Base-by-base conservation (phyloP, 2,888 invertebrate genomes). In the Amblyjoppa proteus region DNA sequence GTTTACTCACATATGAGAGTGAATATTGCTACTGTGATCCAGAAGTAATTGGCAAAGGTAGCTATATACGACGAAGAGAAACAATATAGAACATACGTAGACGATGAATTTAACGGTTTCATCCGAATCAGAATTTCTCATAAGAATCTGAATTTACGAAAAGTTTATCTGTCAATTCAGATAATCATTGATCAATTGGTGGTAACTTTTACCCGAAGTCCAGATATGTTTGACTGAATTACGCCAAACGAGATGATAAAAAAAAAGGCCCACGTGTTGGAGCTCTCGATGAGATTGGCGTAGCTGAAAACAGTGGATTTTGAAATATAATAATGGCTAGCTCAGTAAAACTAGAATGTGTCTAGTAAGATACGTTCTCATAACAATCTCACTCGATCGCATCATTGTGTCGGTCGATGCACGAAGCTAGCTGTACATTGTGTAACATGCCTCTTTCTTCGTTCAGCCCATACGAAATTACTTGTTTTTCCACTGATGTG, bases 401-500 rank as follows among this genome's bases (percentile, higher is more conserved):
- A 41, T 75, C 69, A 31, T 77, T 77, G 76, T 82, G 76, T 49
- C 76, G 70, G 31, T 20, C 45, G 41, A 41, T 41, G 41, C 41
- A 41, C 41, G 9, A 41, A 41, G 41, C 41, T 11, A 41, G 7
- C 20, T 20, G 20, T 20, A 20, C 20, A 20, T 20, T 0, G 41
- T 41, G 11, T 2, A 11, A 9, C 41, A 41, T 41, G 9, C 41
- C 41, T 9, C 9, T 41, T 41, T 41, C 41, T 41, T 41, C 41
- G 11, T 9, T 41, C 41, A 41, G 41, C 11, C 9, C 41, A 41
- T 41, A 41, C 41, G 41, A 11, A 41, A 41, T 11, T 11, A 11
- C 41, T 41, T 41, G 41, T 41, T 41, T 41, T 2, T 41, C 9
- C 41, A 41, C 41, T 11, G 41, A 41, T 41, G 41, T 41, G 5